phyloP scores from a whole-genome alignment of 2,797 vertebrate species.

The Spizella passerina region DNA sequence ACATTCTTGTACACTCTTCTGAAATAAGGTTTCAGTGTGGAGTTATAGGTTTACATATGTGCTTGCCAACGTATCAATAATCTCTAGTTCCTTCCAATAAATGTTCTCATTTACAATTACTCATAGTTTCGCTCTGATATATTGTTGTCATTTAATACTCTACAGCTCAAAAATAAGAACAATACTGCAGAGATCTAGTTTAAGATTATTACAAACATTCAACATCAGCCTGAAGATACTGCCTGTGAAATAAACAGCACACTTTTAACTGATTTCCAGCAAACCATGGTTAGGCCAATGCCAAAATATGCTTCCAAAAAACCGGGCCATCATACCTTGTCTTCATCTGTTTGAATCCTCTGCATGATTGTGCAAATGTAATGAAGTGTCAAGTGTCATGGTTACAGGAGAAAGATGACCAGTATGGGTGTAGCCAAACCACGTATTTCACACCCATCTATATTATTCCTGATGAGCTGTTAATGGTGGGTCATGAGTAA shows the following conservation, averaged over 20 bases:
- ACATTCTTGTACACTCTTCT: background rate
- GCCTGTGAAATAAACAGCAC: background rate
- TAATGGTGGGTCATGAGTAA: background rate
- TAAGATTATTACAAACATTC: background rate
- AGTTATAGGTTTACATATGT: background rate
- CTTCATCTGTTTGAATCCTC: background rate
- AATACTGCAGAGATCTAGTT: background rate
- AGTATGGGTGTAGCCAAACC: background rate
- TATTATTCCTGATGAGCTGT: background rate
- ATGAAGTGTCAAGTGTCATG: fast-evolving
- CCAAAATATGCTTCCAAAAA: background rate
- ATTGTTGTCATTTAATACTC: background rate
- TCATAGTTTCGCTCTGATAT: background rate
- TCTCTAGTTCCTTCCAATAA: background rate
- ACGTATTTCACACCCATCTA: background rate
- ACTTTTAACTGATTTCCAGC: background rate
- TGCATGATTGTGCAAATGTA: background rate
- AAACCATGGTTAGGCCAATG: fast-evolving
- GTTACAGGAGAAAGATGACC: background rate
- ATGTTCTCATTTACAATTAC: background rate
- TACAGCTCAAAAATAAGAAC: background rate
- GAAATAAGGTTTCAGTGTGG: background rate
- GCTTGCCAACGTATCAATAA: background rate
- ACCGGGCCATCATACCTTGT: fast-evolving
- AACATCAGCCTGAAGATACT: background rate